phyloP scores from a whole-genome alignment of 53 echinoderm and acorn worm genomes.

The Echinarachnius parma region DNA sequence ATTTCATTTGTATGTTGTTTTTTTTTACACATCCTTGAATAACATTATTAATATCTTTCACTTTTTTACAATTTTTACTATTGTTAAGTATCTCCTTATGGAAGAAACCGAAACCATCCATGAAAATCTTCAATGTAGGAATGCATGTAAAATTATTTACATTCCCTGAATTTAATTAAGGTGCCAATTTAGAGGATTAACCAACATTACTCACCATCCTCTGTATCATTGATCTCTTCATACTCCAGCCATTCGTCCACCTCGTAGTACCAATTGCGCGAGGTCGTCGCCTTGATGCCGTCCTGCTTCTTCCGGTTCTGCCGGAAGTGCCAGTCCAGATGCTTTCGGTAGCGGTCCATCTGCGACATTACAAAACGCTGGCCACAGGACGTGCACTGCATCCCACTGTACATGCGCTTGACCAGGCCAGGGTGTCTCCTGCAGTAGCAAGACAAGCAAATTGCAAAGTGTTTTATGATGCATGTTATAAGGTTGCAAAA shows the following conservation, averaged over 20 bases:
- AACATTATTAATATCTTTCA: too few species aligned
- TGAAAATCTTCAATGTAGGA: too few species aligned
- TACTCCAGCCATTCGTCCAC: slow-evolving; percentile 87
- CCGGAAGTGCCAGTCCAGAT: slow-evolving; percentile 98
- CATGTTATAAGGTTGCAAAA: too few species aligned
- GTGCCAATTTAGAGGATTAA: not conserved
- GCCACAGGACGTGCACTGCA: slow-evolving; percentile 94
- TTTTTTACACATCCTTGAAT: too few species aligned
- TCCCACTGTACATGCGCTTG: slow-evolving; percentile 80
- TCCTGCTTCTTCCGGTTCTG: slow-evolving; percentile 87
- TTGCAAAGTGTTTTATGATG: too few species aligned
- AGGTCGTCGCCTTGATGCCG: slow-evolving; percentile 74
- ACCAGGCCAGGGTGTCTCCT: slow-evolving; percentile 84
- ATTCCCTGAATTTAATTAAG: too few species aligned
- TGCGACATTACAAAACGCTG: slow-evolving; percentile 81
- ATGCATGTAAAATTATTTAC: too few species aligned
- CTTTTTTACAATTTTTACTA: too few species aligned
- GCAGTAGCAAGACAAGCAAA: too few species aligned
- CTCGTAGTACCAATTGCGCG: slow-evolving; percentile 86
- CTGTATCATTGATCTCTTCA: slow-evolving; percentile 86
- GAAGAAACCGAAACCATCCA: too few species aligned
- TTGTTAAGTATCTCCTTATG: too few species aligned
- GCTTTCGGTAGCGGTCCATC: slow-evolving; percentile 94
- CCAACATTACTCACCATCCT: slow-evolving; percentile 61
- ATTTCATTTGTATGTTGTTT: too few species aligned